These are phyloP conservation scores for Dicrostonyx torquatus DNA, from an alignment of 2,797 vertebrate species.

Conservation along the genomic window DNA sequence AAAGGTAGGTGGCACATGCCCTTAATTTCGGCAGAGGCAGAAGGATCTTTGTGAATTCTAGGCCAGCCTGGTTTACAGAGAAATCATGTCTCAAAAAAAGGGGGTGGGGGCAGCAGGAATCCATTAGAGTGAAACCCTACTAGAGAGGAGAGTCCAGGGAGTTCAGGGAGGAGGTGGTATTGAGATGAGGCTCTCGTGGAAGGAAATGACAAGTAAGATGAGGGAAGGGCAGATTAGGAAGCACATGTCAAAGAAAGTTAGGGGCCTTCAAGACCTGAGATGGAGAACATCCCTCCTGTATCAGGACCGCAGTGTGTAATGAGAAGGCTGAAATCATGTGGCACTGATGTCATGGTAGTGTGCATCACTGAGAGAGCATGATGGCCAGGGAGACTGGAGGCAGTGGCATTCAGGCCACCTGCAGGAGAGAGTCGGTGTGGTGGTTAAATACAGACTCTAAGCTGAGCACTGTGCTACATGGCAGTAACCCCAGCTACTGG, in stretches of 20 bases:
- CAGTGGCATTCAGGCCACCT: background rate
- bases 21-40: no score
- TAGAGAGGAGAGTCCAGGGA: background rate
- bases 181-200: background rate
- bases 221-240: background rate
- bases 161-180: background rate
- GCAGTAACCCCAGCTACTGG: background rate
- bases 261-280: background rate
- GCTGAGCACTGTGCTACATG: background rate
- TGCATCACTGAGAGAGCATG: background rate
- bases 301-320: background rate
- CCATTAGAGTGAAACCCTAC: no score
- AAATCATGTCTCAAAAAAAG: no score
- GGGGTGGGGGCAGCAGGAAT: no score
- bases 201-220: background rate
- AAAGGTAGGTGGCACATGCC: no score
- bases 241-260: background rate
- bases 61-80: no score
- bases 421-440: background rate
- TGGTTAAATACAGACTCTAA: background rate
- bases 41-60: no score
- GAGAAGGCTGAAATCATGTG: background rate
- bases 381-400: background rate
- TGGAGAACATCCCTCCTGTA: background rate
- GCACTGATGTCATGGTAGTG: background rate